phyloP scores from a whole-genome alignment of 1,140 invertebrate genomes.

The Musca vetustissima region DNA sequence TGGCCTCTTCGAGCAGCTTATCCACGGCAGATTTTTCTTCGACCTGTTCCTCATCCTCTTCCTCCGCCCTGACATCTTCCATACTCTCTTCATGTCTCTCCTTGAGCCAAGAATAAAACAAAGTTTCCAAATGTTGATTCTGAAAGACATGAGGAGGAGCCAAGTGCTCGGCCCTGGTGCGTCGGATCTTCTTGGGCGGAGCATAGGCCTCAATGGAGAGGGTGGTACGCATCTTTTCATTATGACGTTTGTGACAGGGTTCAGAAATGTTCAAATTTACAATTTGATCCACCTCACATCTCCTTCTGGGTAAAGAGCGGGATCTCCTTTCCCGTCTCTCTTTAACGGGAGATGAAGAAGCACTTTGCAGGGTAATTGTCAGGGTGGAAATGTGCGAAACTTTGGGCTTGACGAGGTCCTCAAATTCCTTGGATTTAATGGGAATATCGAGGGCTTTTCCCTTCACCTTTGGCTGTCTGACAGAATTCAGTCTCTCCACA shows the following conservation, averaged over 20 bases:
- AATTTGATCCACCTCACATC: neutral
- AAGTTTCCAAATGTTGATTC: constrained; percentile 42
- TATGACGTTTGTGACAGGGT: constrained; percentile 37
- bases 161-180: constrained; percentile 41
- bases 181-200: constrained; percentile 50
- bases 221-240: constrained; percentile 37
- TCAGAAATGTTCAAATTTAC: constrained; percentile 16
- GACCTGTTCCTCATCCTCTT: constrained; percentile 35
- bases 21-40: constrained; percentile 44
- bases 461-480: neutral
- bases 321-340: neutral
- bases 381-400: constrained; percentile 42
- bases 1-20: constrained; percentile 45
- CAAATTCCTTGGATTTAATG: constrained; percentile 16
- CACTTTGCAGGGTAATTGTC: constrained; percentile 38
- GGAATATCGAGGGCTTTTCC: too few relatives aligned
- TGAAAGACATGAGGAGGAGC: constrained; percentile 41
- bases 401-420: neutral
- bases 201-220: constrained; percentile 46
- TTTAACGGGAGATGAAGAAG: constrained; percentile 32
- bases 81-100: constrained; percentile 35
- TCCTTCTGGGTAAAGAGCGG: constrained; percentile 2
- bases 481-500: neutral
- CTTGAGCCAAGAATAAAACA: constrained; percentile 49
- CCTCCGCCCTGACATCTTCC: neutral